phyloP scores from a whole-genome alignment of 2,113 vertebrate species.

The Oreocharis arfaki region DNA sequence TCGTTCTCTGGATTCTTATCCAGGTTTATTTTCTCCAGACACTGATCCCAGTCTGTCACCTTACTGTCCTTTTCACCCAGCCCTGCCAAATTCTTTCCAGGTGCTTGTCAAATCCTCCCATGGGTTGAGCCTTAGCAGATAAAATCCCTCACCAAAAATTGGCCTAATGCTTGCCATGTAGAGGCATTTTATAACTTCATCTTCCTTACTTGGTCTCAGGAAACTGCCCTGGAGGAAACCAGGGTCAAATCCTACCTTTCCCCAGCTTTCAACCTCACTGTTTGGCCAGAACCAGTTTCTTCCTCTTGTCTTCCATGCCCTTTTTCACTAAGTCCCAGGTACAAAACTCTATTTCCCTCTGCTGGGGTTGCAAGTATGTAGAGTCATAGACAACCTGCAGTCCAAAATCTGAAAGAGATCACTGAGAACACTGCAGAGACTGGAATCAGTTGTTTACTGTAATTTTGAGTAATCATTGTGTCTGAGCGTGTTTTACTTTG shows the following conservation, averaged over 20 bases:
- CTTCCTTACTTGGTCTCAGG: not conserved
- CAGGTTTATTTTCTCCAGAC: not conserved
- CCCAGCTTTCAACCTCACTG: not conserved
- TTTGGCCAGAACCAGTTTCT: not conserved
- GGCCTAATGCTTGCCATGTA: not conserved
- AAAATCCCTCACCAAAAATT: not conserved
- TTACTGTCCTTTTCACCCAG: not conserved
- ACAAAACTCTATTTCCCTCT: not conserved
- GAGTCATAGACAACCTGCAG: not conserved
- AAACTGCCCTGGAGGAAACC: not conserved
- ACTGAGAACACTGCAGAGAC: not conserved
- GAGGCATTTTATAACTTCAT: not conserved
- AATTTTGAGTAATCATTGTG: not conserved
- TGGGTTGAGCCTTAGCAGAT: not conserved
- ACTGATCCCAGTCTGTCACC: not conserved
- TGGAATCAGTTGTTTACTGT: not conserved
- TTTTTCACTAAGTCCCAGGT: not conserved
- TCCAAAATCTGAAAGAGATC: not conserved
- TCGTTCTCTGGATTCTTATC: not conserved
- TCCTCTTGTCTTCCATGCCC: not conserved
- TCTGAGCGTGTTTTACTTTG: not conserved
- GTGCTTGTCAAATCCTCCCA: not conserved
- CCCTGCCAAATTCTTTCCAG: not conserved
- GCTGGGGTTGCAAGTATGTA: fast-evolving
- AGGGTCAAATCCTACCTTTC: not conserved